Base-by-base conservation (phyloP, 2,797 vertebrate genomes). In the Ibycter americanus region DNA sequence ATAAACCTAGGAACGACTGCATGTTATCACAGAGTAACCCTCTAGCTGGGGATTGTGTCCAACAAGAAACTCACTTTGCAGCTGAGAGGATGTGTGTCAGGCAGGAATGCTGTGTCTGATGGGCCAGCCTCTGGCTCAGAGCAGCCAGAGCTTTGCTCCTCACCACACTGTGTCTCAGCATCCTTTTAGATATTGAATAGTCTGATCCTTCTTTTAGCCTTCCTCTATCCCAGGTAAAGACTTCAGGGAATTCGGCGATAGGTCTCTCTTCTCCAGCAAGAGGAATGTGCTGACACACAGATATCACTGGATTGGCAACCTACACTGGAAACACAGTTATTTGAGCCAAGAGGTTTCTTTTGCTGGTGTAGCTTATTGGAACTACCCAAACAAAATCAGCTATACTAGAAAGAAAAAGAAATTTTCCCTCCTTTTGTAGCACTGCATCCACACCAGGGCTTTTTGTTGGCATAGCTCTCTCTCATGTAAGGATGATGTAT, bases 241-340 rank as follows among this genome's bases (percentile, higher is more conserved):
- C 68, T 83, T 36, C 26, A 74, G 82, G 68, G 82, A 82, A 91
- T 79, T 61, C 11, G 22, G 72, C 46, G 9, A 51, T n/a, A 52
- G 61, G 59, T 80, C 74, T 96, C 31, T 74, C 40, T 36, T 94
- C 78, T 86, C 25, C 58, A 55, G 68, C 70, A 95, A 82, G 42
- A 96, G 91, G 84, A 96, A 93, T 93, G 92, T 97, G 93, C 95
- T 96, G 95, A 97, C 92, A 93, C 51, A 65, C 44, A 87, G 87
- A 78, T 94, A 95, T 65, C 18, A 1, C 91, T 0, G 4, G 31
- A 47, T 73, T 87, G 66, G 93, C 95, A 96, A 36, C 83, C 82
- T 66, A 2, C 1, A 0, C 89, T 96, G 90, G 96, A 96, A 96
- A 96, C 80, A 84, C 27, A 49, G 58, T 70, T 73, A 32, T 26